Conservation (phyloP, 2,113 vertebrate species). For the Beaufortia kweichowensis region DNA sequence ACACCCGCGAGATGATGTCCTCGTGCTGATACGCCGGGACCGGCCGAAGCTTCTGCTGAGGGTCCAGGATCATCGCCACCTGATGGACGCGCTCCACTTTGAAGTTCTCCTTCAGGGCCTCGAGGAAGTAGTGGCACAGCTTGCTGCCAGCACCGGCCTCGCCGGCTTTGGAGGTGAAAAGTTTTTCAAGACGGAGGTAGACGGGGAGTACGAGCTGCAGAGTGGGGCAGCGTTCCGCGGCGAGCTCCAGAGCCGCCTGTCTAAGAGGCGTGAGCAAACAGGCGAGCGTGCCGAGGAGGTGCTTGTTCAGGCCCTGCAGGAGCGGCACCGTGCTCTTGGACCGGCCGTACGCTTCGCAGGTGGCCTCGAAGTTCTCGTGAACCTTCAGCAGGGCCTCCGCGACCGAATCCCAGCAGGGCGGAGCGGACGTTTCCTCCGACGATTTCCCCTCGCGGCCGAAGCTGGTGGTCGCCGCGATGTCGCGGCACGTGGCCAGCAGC, state of each 20-base stretch:
- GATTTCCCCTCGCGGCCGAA: conserved; percentile 77
- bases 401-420: conserved; percentile 93
- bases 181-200: conserved; percentile 94
- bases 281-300: conserved; percentile 89
- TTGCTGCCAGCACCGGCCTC: conserved; percentile 93
- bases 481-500: conserved; percentile 88
- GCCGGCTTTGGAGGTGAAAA: conserved; percentile 97
- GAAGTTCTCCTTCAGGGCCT: conserved; percentile 97
- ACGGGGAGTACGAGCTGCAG: conserved; percentile 94
- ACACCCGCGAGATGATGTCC: conserved; percentile 93
- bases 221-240: conserved; percentile 90
- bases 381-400: conserved; percentile 93
- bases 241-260: conserved; percentile 89
- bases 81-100: conserved; percentile 95
- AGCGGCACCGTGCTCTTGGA: conserved; percentile 90
- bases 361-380: conserved; percentile 93
- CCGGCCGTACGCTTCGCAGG: conserved; percentile 93
- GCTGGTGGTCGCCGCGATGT: conserved; percentile 85
- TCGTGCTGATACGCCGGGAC: conserved; percentile 96
- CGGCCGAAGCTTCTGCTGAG: conserved; percentile 91
- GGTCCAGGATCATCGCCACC: conserved; percentile 97
- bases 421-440: conserved; percentile 74
- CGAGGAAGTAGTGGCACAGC: conserved; percentile 96
- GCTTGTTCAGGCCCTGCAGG: conserved; percentile 96
- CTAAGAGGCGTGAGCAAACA: conserved; percentile 90